A percentile compares a stretch with the other conserved stretches of the same genome.
phyloP scores from a whole-genome alignment of 2,797 vertebrate species.

The Leontocebus nigricollis region DNA sequence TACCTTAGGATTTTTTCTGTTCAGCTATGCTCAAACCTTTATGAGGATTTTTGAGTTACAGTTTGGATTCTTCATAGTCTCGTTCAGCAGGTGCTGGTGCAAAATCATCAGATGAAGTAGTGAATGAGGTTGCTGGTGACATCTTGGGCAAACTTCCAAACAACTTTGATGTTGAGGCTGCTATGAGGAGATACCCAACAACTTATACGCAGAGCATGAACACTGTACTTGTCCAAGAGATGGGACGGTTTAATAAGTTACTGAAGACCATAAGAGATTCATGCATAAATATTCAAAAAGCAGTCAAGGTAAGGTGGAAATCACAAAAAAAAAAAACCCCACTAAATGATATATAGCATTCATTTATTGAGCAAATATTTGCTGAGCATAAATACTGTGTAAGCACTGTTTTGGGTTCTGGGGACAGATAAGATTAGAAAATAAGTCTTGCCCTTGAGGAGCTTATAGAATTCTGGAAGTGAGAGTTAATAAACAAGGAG shows the following conservation, averaged over 20 bases:
- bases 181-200: slow-evolving; percentile 90
- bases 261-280: slow-evolving; percentile 88
- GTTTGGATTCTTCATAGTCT: slow-evolving; percentile 83
- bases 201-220: slow-evolving; percentile 94
- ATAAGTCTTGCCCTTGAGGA: background rate
- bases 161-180: slow-evolving; percentile 89
- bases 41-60: background rate
- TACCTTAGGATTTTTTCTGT: background rate
- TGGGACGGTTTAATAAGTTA: slow-evolving; percentile 94
- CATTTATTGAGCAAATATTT: background rate
- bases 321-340: background rate
- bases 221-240: slow-evolving; percentile 94
- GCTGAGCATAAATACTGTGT: background rate
- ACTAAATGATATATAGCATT: background rate
- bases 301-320: slow-evolving; percentile 89
- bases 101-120: slow-evolving; percentile 91
- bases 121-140: slow-evolving; percentile 92
- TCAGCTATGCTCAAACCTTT: background rate
- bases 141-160: slow-evolving; percentile 91
- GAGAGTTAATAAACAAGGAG: background rate
- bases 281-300: slow-evolving; percentile 91
- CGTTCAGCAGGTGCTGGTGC: slow-evolving; percentile 86
- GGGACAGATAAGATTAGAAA: background rate
- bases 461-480: background rate
- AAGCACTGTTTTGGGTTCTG: background rate